Conservation (phyloP, 1,140 invertebrate species). For the Habropoda laboriosa region DNA sequence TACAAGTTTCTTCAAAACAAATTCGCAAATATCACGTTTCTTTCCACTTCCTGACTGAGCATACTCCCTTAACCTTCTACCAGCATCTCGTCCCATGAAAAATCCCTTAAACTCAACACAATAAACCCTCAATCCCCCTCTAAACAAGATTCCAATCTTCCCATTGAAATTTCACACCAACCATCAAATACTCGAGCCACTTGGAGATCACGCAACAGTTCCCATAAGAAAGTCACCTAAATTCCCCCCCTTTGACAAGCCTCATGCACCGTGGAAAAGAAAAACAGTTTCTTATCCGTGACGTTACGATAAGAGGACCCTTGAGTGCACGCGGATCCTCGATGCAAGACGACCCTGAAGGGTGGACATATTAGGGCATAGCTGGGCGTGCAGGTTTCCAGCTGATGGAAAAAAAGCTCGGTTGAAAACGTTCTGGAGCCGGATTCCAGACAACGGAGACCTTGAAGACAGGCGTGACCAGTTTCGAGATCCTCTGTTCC, state of each 20-base stretch:
- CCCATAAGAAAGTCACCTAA: no score
- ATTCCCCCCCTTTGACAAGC: no score
- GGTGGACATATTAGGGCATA: constrained; percentile 46
- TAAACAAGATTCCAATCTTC: no score
- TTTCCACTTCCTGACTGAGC: not conserved
- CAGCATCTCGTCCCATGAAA: no score
- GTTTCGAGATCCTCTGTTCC: constrained; percentile 11
- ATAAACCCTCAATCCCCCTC: no score
- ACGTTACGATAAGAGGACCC: not conserved
- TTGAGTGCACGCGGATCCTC: not conserved
- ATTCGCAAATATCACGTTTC: not conserved
- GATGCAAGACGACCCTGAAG: constrained; percentile 30
- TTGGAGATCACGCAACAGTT: no score
- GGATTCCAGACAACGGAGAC: constrained; percentile 44
- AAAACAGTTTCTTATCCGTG: no score
- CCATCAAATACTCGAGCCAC: no score
- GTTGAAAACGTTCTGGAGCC: constrained; percentile 41
- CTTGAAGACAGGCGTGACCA: constrained; percentile 55
- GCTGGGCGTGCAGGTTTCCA: not conserved
- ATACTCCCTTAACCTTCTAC: no score
- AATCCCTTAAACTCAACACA: no score
- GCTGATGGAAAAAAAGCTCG: not conserved
- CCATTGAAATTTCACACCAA: no score
- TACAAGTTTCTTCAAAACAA: no score
- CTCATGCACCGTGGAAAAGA: not conserved